phyloP scores from a whole-genome alignment of 2,888 invertebrate genomes.

The Lasioglossum morio region DNA sequence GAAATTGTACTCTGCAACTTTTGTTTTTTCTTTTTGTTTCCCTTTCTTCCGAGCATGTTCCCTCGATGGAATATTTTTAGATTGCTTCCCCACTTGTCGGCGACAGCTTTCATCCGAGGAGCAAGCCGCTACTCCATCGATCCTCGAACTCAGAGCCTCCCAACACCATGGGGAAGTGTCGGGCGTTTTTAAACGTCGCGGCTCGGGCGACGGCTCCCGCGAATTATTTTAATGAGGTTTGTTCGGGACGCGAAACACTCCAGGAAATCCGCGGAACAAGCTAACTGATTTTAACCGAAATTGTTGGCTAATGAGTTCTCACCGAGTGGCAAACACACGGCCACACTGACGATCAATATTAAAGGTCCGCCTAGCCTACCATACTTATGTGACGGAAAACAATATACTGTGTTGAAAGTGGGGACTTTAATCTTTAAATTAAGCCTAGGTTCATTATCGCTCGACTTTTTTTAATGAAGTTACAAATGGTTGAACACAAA shows the following conservation, averaged over 20 bases:
- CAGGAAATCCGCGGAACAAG: neutral
- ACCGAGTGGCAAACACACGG: neutral
- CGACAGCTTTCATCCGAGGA: neutral
- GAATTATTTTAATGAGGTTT: slow-evolving; percentile 47
- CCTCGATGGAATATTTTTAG: slow-evolving; percentile 13
- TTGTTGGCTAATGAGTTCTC: slow-evolving; percentile 45
- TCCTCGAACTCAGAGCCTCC: neutral
- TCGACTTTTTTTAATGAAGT: neutral
- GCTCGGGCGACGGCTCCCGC: neutral
- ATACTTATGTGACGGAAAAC: neutral
- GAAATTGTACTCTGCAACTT: slow-evolving; percentile 6
- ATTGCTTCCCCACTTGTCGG: slow-evolving; percentile 5
- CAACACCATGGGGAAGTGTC: neutral
- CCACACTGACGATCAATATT: neutral
- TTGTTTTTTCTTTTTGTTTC: slow-evolving; percentile 1
- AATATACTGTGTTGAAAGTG: neutral
- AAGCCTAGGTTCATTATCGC: neutral
- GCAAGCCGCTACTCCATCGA: neutral
- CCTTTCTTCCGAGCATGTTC: slow-evolving; percentile 1
- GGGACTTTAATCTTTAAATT: neutral
- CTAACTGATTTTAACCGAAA: slow-evolving; percentile 44
- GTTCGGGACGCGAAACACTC: slow-evolving; percentile 9
- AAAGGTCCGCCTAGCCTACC: neutral
- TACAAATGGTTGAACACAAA: neutral
- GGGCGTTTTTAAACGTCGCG: neutral